Percentiles rank a stretch among this genome's conserved stretches.
phyloP scores from a whole-genome alignment of 2,888 invertebrate species.

The Scaptomyza caliginosa region DNA sequence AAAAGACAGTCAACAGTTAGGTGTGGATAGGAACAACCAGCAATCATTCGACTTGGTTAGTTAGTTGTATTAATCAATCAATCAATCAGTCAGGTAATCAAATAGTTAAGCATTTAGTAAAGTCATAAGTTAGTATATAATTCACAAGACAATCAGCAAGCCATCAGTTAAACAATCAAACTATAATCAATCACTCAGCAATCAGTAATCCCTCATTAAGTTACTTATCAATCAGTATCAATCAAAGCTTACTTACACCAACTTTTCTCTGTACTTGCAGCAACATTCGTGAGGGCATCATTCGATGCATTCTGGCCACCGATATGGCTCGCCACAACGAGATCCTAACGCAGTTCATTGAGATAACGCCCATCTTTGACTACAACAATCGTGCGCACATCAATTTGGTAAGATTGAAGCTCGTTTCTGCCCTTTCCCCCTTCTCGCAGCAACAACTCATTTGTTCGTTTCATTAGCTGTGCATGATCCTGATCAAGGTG shows the following conservation, averaged over 20 bases:
- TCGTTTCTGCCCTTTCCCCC: background rate
- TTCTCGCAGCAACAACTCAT: background rate
- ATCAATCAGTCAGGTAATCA: background rate
- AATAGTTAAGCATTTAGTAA: background rate
- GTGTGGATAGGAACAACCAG: too few relatives aligned
- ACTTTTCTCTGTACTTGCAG: conserved; percentile 74
- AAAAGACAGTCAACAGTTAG: too few relatives aligned
- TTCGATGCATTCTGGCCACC: conserved; percentile 90
- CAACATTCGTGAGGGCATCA: conserved; percentile 90
- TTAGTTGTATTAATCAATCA: background rate
- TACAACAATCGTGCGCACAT: conserved; percentile 88
- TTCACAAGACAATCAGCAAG: background rate
- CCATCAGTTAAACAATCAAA: background rate
- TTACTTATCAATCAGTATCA: background rate
- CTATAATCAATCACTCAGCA: background rate
- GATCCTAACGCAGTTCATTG: conserved; percentile 89
- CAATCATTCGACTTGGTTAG: too few relatives aligned
- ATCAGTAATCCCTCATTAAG: background rate
- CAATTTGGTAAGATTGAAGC: conserved; percentile 86
- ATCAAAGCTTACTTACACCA: background rate
- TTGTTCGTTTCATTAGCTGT: conserved; percentile 85
- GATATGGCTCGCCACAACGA: conserved; percentile 93
- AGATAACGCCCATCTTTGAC: conserved; percentile 88
- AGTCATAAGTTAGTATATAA: background rate
- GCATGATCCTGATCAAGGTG: conserved; percentile 92